Base-by-base conservation (phyloP, 2,888 invertebrate species). In the Oasisia sp. region DNA sequence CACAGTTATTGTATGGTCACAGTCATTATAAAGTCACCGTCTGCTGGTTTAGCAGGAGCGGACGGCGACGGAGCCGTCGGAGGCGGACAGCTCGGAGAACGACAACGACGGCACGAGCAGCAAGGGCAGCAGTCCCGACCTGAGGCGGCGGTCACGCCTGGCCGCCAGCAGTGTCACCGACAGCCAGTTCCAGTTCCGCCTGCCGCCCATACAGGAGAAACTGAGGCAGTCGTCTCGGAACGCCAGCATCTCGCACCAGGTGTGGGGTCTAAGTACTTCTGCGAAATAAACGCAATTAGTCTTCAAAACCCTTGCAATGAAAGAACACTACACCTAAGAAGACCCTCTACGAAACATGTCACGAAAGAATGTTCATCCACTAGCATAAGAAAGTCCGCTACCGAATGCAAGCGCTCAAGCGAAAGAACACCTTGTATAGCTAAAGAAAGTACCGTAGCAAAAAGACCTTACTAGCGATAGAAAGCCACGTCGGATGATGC, bases 71-170 rank as follows among this genome's bases (percentile, higher is more conserved):
- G 50, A 91, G 32, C 58, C 50, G 32, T 38, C 50, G 91, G 91
- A 91, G 19, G 91, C 19, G 5, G 45, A 56, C 27, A 58, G 45
- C 32, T 56, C 50, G 19, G 91, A 90, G 14, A 44, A 38, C 90
- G 44, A 90, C 4, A 38, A 32, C 90, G 38, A 32, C 38, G 44
- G 38, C 32, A 19, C 32, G 19, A 44, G 44, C 90, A 38, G 38
- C 90, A 32, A 32, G 44, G 27, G 44, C 90, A 44, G 90, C 8
- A 90, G 90, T 90, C 90, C 90, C 14, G 90, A 90, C 32, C 32
- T 90, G 90, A 32, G 90, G 5, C 90, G 90, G 3, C 32, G 44
- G 44, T 90, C 90, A 8, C 74, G 74, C 74, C 27, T 74, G 74
- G 74, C 74, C 74, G 74, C 74, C 74, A 74, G 27, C 74, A 74